Conservation (phyloP, 2,797 vertebrate genomes). For the Enteromius unitaeniatus region DNA sequence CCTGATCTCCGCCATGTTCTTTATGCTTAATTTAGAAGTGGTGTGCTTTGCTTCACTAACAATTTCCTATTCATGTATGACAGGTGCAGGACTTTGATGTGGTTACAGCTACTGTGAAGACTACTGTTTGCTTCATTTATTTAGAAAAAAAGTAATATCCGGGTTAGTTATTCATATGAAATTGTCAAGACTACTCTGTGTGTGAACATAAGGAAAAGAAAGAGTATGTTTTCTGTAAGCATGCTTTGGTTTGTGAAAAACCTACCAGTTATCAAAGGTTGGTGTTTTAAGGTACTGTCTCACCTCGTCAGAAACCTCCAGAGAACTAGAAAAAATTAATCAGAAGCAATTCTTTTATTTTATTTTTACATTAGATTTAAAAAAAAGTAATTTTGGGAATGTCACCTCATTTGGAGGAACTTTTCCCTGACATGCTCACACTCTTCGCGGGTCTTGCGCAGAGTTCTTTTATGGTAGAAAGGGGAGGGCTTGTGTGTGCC, state of each 20-base stretch:
- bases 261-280: constrained; percentile 84
- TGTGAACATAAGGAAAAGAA: constrained; percentile 12
- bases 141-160: background rate
- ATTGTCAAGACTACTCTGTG: background rate
- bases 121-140: constrained; percentile 23
- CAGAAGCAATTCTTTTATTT: background rate
- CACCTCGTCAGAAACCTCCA: constrained; percentile 82
- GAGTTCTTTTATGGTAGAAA: constrained; percentile 80
- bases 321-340: constrained; percentile 67
- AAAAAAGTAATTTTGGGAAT: no score
- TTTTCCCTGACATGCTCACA: constrained; percentile 79
- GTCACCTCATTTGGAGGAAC: constrained; percentile 80
- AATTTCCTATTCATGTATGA: constrained; percentile 48
- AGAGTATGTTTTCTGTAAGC: constrained; percentile 10
- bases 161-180: background rate
- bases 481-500: constrained; percentile 79
- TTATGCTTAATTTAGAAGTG: constrained; percentile 63
- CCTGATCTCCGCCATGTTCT: constrained; percentile 55
- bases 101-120: constrained; percentile 30
- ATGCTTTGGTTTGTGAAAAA: constrained; percentile 36
- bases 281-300: constrained; percentile 82
- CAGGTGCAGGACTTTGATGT: constrained; percentile 54
- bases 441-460: constrained; percentile 78
- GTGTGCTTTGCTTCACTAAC: constrained; percentile 46
- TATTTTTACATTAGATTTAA: background rate